Evolutionary conservation across 1,140 invertebrate species (phyloP).

Genomic region (Mycetomoellerius zeteki): DNA sequence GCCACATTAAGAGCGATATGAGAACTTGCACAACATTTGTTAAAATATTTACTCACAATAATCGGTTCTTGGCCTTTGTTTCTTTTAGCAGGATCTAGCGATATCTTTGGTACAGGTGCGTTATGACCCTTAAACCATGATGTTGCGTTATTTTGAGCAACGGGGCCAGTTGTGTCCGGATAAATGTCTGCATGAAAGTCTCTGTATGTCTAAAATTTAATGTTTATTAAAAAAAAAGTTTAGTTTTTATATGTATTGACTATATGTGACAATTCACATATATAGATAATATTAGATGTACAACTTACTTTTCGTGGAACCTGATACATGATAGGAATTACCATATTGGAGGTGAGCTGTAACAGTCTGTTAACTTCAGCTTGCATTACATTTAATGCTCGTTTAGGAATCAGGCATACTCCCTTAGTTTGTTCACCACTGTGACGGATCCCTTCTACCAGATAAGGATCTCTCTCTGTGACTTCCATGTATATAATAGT

Average conservation of each 20-base stretch:
- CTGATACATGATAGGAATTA: constrained; percentile 97
- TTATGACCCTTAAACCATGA: constrained; percentile 93
- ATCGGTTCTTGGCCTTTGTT: constrained; percentile 88
- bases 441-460: constrained; percentile 94
- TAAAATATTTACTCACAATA: constrained; percentile 86
- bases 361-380: constrained; percentile 97
- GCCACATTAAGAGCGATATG: constrained; percentile 7
- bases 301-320: constrained; percentile 94
- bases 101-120: constrained; percentile 91
- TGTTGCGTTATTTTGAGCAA: constrained; percentile 91
- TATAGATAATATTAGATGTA: background rate
- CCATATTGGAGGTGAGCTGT: constrained; percentile 93
- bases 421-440: constrained; percentile 96
- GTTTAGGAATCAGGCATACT: constrained; percentile 96
- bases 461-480: constrained; percentile 93
- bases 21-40: background rate
- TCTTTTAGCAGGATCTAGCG: constrained; percentile 92
- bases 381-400: constrained; percentile 97
- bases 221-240: background rate
- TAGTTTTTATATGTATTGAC: background rate
- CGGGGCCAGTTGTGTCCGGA: constrained; percentile 93
- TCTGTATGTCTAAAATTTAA: constrained; percentile 91
- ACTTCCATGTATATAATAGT: constrained; percentile 96
- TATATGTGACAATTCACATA: background rate
- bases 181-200: constrained; percentile 98